phyloP scores from a whole-genome alignment of 2,797 vertebrate genomes.

The Micropoecilia bifurca region DNA sequence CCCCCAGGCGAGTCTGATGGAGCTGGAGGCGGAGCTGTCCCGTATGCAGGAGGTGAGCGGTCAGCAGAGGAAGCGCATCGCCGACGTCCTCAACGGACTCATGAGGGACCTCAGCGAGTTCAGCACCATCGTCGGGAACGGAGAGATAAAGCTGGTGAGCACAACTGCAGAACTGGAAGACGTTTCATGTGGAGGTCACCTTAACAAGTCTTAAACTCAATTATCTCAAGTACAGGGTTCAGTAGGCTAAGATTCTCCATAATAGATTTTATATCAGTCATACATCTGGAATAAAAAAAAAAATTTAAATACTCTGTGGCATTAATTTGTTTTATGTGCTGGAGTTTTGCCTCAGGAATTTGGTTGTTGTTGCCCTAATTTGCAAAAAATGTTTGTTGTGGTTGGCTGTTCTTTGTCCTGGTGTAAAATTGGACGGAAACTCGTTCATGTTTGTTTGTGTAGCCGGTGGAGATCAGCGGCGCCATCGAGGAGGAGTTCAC shows the following conservation, averaged over 20 bases:
- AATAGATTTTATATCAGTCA: background rate
- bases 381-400: background rate
- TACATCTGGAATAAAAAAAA: background rate
- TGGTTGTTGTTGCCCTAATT: background rate
- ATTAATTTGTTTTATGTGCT: background rate
- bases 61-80: constrained; percentile 93
- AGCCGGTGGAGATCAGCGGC: constrained; percentile 95
- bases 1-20: constrained; percentile 87
- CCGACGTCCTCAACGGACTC: constrained; percentile 94
- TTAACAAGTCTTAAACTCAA: background rate
- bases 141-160: constrained; percentile 96
- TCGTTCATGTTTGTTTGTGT: background rate
- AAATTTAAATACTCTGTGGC: background rate
- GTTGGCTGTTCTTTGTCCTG: background rate
- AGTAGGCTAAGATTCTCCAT: background rate
- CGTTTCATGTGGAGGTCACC: background rate
- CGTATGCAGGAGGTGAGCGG: constrained; percentile 93
- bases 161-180: background rate
- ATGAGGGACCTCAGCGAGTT: constrained; percentile 97
- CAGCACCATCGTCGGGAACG: constrained; percentile 93
- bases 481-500: constrained; percentile 97
- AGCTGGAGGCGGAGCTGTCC: constrained; percentile 91
- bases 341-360: background rate
- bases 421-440: background rate
- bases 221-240: background rate